These are phyloP conservation scores for Schizothorax lantsangensis DNA, from an alignment of 2,797 vertebrate species.

Conservation along the genomic window DNA sequence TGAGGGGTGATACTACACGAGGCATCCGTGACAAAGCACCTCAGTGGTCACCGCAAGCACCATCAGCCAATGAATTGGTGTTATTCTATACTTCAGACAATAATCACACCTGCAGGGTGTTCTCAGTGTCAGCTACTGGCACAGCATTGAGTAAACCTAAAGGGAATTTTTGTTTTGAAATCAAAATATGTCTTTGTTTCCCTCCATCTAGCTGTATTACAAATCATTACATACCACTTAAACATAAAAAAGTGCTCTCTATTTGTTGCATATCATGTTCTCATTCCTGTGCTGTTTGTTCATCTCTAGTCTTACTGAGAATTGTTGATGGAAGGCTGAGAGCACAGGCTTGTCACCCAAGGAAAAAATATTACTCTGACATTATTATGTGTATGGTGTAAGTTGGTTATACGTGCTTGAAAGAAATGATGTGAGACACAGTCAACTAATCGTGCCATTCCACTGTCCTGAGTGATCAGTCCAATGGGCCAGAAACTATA, in stretches of 20 bases:
- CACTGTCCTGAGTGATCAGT: neutral
- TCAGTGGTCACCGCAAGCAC: neutral
- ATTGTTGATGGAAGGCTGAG: constrained; percentile 1
- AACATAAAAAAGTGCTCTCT: neutral
- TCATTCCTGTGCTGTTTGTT: neutral
- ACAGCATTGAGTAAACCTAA: neutral
- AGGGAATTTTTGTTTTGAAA: neutral
- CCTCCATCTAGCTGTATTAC: neutral
- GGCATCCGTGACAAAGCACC: neutral
- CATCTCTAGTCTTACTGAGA: neutral
- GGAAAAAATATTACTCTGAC: neutral
- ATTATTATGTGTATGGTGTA: neutral
- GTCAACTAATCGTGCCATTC: neutral
- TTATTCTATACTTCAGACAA: neutral
- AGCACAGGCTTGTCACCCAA: neutral
- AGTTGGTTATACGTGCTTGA: neutral
- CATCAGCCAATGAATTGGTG: neutral
- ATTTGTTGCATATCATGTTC: neutral
- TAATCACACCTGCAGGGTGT: neutral
- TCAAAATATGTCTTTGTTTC: neutral
- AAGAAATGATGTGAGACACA: neutral
- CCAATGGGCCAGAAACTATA: constrained; percentile 4
- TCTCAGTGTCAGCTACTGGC: neutral
- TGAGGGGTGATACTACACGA: neutral
- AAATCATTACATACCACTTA: neutral